Conservation (phyloP, 2,888 invertebrate species). For the Cataglyphis rosenhaueri region DNA sequence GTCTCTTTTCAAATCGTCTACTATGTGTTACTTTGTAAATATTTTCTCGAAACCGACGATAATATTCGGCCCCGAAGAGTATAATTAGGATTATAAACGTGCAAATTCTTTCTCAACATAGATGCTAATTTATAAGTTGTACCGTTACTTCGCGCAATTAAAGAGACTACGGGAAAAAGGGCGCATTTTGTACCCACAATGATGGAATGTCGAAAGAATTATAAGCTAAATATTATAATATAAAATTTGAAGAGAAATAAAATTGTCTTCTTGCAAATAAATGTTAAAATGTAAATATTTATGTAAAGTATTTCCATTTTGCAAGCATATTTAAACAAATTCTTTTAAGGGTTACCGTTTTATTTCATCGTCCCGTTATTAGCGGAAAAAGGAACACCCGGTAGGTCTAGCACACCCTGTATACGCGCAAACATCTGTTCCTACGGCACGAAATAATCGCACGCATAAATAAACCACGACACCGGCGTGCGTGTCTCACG, state of each 20-base stretch:
- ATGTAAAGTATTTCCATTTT: background rate
- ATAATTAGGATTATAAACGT: background rate
- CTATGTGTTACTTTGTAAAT: background rate
- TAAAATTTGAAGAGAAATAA: background rate
- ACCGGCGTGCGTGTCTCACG: slow-evolving; percentile 59
- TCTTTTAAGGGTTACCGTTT: background rate
- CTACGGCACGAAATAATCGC: slow-evolving; percentile 41
- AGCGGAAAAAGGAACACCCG: background rate
- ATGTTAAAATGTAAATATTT: background rate
- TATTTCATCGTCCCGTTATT: background rate
- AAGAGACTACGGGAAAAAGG: background rate
- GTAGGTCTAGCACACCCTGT: slow-evolving; percentile 27
- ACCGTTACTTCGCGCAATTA: slow-evolving; percentile 16
- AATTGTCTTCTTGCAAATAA: background rate
- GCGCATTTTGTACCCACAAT: background rate
- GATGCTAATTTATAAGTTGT: slow-evolving; percentile 17
- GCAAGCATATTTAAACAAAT: background rate
- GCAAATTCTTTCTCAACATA: slow-evolving; percentile 16
- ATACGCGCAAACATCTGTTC: slow-evolving; percentile 52
- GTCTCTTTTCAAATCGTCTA: background rate
- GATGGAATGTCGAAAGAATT: background rate
- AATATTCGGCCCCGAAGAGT: background rate
- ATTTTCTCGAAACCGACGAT: background rate
- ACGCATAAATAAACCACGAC: slow-evolving; percentile 48
- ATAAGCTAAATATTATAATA: background rate